Evolutionary conservation across 1,140 invertebrate species (phyloP), one percentile per base, ranked within the genome.

Genomic region (Bactericera cockerelli): DNA sequence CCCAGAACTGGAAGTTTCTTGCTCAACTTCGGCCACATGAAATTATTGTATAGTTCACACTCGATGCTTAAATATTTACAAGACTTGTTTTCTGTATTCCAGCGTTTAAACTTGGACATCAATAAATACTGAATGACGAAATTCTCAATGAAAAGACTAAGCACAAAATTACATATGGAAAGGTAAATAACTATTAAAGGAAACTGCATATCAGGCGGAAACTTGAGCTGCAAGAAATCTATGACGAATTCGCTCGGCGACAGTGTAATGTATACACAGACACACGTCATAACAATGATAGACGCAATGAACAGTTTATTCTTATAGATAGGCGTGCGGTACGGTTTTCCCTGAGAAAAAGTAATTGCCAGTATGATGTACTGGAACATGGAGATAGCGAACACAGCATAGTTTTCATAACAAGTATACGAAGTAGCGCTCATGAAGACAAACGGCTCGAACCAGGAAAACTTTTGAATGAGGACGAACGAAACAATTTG

Each of bases 281-380:
- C 57, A 1, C 68, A 63, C 0, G 78, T 79, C 68, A 85, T 81
- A 1, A 82, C 22, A 13, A 84, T 26, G 6, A 91, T 68, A 24
- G 82, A 80, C 0, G 75, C 64, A 33, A 84, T 77, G 1, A 89
- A 79, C 1, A 78, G 71, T 59, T 70, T 74, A 68, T 96, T 97
- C 0, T 85, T 89, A 54, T 83, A 83, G 1, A 98, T 79, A 0
- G 84, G 77, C 67, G 83, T 82, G 24, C 94, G 76, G 67, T 93
- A 96, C 0, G 94, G 94, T 26, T 84, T 81, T 0, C 93, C 93
- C 65, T 88, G 86, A 0, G 89, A 92, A 70, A 93, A 98, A 6
- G 89, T 82, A 62, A 96, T 77, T 0, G 89, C 89, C 65, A 94
- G 75, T 14, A 82, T 87, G 24, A 97, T 87, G 68, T 98, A 98